phyloP scores from a whole-genome alignment of 2,888 invertebrate species.

The Oxyteleia sp. region DNA sequence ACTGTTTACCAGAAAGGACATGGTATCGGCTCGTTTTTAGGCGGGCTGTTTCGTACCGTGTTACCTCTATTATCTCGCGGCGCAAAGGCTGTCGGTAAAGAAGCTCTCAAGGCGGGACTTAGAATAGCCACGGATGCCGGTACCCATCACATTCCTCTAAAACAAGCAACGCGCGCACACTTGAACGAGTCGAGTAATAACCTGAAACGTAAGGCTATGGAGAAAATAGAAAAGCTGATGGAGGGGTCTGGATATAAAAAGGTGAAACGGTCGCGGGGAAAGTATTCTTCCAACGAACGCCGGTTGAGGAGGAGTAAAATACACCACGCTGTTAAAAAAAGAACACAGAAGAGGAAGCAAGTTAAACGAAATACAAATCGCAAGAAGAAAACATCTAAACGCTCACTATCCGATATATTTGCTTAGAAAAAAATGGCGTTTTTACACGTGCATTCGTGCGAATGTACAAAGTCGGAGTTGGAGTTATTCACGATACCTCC shows the following conservation, averaged over 20 bases:
- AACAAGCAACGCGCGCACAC: too few relatives aligned
- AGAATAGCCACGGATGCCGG: constrained; percentile 5
- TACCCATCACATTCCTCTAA: neutral
- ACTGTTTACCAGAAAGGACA: constrained; percentile 8
- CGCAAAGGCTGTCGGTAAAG: constrained; percentile 1
- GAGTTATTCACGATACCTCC: constrained; percentile 76
- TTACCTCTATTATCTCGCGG: constrained; percentile 27
- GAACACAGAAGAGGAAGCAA: neutral
- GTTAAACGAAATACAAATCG: neutral
- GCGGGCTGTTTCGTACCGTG: constrained; percentile 27
- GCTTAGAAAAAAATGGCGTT: neutral
- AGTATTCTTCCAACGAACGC: too few relatives aligned
- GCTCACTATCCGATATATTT: neutral
- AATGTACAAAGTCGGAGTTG: constrained; percentile 39
- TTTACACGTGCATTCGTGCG: constrained; percentile 7
- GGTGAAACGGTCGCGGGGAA: too few relatives aligned
- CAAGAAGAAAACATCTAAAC: neutral
- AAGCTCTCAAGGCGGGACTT: neutral
- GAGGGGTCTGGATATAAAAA: too few relatives aligned
- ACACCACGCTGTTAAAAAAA: too few relatives aligned
- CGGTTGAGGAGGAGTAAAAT: too few relatives aligned
- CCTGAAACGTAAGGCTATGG: too few relatives aligned
- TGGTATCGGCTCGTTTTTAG: constrained; percentile 25
- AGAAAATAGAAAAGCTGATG: too few relatives aligned
- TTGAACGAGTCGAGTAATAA: too few relatives aligned